Evolutionary conservation across 1,140 invertebrate genomes (phyloP).

Genomic region (Leptinotarsa undecemlineata): DNA sequence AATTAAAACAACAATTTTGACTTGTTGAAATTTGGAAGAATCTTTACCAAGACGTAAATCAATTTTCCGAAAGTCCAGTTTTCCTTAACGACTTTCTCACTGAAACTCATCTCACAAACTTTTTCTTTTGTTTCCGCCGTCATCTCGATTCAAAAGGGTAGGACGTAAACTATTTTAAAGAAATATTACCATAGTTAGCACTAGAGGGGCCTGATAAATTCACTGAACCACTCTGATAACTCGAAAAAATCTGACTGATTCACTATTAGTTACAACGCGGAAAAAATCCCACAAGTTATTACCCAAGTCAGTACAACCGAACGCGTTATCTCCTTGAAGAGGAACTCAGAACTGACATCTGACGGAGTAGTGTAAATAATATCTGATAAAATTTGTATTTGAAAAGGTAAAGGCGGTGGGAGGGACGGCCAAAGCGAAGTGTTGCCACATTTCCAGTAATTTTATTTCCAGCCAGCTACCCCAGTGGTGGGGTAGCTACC

Average conservation of each 20-base stretch:
- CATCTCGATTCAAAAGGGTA: no score
- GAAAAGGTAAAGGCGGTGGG: slow-evolving; percentile 20
- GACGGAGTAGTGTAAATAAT: slow-evolving; percentile 29
- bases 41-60: no score
- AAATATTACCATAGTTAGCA: slow-evolving; percentile 1
- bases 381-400: slow-evolving; percentile 39
- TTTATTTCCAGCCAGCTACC: no score
- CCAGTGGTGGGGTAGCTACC: no score
- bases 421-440: slow-evolving; percentile 12
- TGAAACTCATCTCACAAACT: no score
- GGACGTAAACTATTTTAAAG: no score
- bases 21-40: no score
- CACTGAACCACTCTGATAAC: background rate
- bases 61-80: no score
- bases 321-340: slow-evolving; percentile 34
- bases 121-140: no score
- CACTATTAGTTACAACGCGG: background rate
- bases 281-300: background rate
- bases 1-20: no score
- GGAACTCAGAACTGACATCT: slow-evolving; percentile 38
- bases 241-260: background rate
- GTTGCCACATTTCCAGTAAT: slow-evolving; percentile 10
- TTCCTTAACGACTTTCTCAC: no score
- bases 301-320: background rate
- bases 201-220: background rate